Percentiles rank a stretch among this genome's conserved stretches.
These are phyloP conservation scores for Australoheros facetus DNA, from an alignment of 2,797 vertebrate genomes.

Conservation along the genomic window DNA sequence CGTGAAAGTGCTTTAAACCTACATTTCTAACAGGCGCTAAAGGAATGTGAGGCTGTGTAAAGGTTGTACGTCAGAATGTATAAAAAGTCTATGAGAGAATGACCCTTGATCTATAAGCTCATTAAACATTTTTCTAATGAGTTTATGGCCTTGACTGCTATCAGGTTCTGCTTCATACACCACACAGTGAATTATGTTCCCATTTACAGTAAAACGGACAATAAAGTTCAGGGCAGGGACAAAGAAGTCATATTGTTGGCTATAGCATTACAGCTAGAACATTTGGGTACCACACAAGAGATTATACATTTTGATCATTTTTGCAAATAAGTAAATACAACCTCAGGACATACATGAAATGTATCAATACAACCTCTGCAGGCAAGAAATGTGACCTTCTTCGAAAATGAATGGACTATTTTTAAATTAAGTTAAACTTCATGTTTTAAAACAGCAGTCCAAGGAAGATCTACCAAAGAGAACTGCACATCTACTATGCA, in stretches of 20 bases:
- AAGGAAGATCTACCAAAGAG: neutral
- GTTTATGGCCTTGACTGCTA: neutral
- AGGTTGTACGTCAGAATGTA: neutral
- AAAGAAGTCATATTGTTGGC: neutral
- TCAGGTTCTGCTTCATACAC: neutral
- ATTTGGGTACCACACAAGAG: no score
- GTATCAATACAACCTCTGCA: no score
- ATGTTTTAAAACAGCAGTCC: neutral
- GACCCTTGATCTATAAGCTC: neutral
- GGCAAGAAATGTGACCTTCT: no score
- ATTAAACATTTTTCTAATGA: neutral
- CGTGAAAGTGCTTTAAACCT: neutral
- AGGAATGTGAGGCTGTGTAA: neutral
- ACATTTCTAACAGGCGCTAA: neutral
- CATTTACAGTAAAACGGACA: neutral
- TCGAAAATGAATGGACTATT: neutral
- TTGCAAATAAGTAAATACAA: neutral
- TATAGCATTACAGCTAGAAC: neutral
- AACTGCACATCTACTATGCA: neutral
- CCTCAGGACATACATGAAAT: neutral
- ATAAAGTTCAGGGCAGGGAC: neutral
- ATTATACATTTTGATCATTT: neutral
- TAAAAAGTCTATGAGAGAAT: neutral
- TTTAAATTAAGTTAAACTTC: neutral
- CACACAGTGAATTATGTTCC: neutral